Percentiles rank a stretch among this genome's conserved stretches.
These are phyloP conservation scores for Campoletis raptor DNA, from an alignment of 2,888 invertebrate species.

Conservation along the genomic window DNA sequence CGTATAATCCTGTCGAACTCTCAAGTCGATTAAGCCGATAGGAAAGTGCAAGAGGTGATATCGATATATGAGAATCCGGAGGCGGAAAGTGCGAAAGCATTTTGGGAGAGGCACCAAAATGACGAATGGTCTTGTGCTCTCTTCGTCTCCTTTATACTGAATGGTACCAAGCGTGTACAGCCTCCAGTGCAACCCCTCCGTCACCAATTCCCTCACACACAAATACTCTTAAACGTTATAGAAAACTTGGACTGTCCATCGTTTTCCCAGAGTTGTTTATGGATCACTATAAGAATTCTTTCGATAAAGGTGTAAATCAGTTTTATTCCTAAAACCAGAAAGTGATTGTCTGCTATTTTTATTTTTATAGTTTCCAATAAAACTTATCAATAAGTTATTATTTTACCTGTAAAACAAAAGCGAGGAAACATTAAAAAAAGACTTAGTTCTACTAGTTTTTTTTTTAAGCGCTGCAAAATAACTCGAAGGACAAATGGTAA, in stretches of 20 bases:
- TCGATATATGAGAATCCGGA: constrained; percentile 63
- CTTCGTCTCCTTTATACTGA: constrained; percentile 47
- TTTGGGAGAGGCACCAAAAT: constrained; percentile 64
- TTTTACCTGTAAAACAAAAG: background rate
- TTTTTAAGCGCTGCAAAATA: background rate
- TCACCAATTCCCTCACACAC: constrained; percentile 11
- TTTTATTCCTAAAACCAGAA: background rate
- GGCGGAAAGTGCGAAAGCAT: constrained; percentile 39
- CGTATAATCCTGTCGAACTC: constrained; percentile 55
- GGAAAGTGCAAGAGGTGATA: constrained; percentile 53
- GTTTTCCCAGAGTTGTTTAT: constrained; percentile 54
- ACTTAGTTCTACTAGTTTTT: background rate
- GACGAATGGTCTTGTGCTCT: constrained; percentile 66
- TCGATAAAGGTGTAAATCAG: constrained; percentile 51
- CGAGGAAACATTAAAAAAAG: background rate
- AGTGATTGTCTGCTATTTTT: constrained; percentile 16
- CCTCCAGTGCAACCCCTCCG: constrained; percentile 25
- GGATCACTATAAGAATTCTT: constrained; percentile 45
- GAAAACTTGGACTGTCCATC: constrained; percentile 55
- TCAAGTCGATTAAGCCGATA: constrained; percentile 64
- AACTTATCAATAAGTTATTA: background rate
- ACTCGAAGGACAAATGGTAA: background rate
- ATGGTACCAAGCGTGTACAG: constrained; percentile 34
- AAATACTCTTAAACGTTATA: background rate
- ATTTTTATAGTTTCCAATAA: background rate